A percentile compares a stretch with the other conserved stretches of the same genome.
Conservation (phyloP, 2,888 invertebrate genomes). For the Drosophila incognita region DNA sequence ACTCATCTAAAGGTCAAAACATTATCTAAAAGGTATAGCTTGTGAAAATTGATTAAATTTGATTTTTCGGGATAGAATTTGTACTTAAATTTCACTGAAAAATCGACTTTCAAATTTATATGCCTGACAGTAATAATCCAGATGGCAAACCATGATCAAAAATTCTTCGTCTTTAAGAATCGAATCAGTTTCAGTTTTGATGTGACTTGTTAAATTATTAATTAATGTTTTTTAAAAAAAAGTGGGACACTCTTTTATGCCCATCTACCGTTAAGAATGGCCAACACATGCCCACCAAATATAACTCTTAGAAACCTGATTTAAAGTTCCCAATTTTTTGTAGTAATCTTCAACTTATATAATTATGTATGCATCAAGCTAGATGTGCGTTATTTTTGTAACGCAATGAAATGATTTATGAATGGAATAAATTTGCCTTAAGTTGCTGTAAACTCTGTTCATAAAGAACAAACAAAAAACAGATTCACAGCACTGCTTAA, state of each 20-base stretch:
- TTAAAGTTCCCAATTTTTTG: background rate
- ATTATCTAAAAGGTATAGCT: background rate
- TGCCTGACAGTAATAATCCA: background rate
- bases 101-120: background rate
- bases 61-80: background rate
- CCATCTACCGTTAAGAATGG: background rate
- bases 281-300: background rate
- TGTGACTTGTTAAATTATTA: background rate
- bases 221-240: background rate
- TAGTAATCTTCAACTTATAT: background rate
- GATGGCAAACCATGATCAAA: background rate
- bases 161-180: background rate
- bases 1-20: background rate
- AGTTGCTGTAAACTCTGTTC: background rate
- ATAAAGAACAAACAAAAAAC: constrained; percentile 3
- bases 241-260: background rate
- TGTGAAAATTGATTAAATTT: background rate
- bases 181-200: background rate
- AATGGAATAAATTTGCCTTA: background rate
- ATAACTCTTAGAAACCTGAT: background rate
- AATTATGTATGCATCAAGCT: background rate
- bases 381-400: background rate
- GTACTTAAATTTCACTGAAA: background rate
- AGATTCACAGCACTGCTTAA: background rate
- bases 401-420: background rate